phyloP scores from a whole-genome alignment of 2,888 invertebrate genomes.

The Drosophila cracens region DNA sequence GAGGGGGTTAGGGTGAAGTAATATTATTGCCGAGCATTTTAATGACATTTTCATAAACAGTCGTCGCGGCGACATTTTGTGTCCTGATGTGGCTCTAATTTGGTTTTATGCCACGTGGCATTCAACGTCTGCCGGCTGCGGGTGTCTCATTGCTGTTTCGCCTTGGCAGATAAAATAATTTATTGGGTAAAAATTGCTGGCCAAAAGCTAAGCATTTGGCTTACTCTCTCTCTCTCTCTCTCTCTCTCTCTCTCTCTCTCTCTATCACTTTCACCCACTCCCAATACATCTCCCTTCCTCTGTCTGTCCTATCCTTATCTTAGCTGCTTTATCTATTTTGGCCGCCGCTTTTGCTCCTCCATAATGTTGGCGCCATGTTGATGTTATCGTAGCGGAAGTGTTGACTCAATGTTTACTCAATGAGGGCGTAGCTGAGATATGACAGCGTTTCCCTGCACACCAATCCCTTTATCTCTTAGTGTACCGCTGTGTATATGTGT shows the following conservation, averaged over 20 bases:
- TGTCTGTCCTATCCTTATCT: constrained; percentile 53
- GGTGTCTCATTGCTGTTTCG: constrained; percentile 28
- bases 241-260: background rate
- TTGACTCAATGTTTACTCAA: constrained; percentile 81
- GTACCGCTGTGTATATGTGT: constrained; percentile 21
- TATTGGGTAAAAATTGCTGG: constrained; percentile 77
- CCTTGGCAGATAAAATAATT: constrained; percentile 69
- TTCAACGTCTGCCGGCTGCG: constrained; percentile 25
- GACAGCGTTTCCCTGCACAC: constrained; percentile 29
- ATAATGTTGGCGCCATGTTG: constrained; percentile 79
- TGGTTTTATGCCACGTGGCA: constrained; percentile 68
- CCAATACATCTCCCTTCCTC: background rate
- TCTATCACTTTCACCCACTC: background rate
- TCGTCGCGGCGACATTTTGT: constrained; percentile 41
- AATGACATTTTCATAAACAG: constrained; percentile 75
- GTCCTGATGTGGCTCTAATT: constrained; percentile 61
- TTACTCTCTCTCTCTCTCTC: constrained; percentile 27
- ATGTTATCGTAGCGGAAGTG: constrained; percentile 78
- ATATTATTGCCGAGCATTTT: constrained; percentile 61
- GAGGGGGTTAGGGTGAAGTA: background rate
- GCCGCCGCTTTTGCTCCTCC: constrained; percentile 62
- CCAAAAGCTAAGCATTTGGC: constrained; percentile 64
- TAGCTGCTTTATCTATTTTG: constrained; percentile 69
- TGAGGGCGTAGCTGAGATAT: constrained; percentile 74
- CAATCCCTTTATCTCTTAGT: constrained; percentile 6